These are phyloP conservation scores for Cichlasoma orientale DNA, from an alignment of 2,797 vertebrate genomes.

Conservation along the genomic window DNA sequence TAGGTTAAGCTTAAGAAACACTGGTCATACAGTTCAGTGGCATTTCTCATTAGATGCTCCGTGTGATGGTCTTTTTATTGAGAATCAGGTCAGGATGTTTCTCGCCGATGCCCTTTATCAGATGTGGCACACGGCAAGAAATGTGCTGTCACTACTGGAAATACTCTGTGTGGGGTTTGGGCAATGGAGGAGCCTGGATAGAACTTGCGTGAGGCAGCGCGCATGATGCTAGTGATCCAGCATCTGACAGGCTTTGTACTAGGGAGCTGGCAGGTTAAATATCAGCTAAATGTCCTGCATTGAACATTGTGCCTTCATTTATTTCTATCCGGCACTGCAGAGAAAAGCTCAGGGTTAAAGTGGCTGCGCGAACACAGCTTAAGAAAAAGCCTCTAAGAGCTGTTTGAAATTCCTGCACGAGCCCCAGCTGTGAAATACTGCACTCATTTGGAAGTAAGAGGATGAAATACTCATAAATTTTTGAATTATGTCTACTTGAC, in stretches of 20 bases:
- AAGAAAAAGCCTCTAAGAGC: background rate
- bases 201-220: background rate
- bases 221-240: background rate
- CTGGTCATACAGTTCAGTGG: background rate
- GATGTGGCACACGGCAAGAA: background rate
- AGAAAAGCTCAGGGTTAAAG: background rate
- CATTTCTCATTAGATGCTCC: background rate
- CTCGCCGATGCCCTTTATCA: background rate
- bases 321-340: background rate
- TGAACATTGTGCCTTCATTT: background rate
- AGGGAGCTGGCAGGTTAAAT: background rate
- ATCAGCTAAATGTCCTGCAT: background rate
- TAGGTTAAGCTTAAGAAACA: background rate
- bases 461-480: constrained; percentile 11
- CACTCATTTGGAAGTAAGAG: constrained; percentile 25
- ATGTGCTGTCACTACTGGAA: background rate
- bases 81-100: background rate
- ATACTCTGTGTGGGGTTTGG: background rate
- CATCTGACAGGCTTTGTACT: background rate
- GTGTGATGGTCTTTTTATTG: background rate
- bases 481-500: constrained; percentile 24
- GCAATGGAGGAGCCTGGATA: background rate
- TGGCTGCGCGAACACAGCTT: background rate
- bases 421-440: constrained; percentile 1
- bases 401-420: background rate